These are phyloP conservation scores for Mormyrops boulengeri DNA, from an alignment of 2,797 vertebrate species.

Conservation along the genomic window DNA sequence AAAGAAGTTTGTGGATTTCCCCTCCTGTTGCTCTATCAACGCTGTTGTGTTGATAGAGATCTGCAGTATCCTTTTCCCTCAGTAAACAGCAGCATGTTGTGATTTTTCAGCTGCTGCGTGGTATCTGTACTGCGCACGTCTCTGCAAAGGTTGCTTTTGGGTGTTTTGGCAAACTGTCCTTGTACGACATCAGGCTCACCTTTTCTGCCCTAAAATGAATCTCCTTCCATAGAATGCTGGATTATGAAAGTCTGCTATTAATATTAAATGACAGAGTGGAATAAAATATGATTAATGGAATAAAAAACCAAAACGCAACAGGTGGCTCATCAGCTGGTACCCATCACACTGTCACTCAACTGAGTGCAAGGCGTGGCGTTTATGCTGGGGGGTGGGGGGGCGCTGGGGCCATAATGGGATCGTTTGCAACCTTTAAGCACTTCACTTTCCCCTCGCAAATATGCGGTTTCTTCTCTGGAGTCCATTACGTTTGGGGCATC, in stretches of 20 bases:
- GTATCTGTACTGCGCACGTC: not conserved
- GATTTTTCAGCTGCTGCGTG: not conserved
- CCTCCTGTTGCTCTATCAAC: not conserved
- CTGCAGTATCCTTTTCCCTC: not conserved
- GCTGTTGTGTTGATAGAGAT: not conserved
- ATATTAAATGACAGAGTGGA: not conserved
- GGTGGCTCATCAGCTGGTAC: not conserved
- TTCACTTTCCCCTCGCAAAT: not conserved
- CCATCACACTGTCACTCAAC: not conserved
- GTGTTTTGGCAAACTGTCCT: not conserved
- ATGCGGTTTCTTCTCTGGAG: not conserved
- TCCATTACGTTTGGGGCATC: slow-evolving; percentile 12
- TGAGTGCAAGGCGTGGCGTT: not conserved
- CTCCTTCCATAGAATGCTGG: not conserved
- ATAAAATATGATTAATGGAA: not conserved
- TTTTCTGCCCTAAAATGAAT: not conserved
- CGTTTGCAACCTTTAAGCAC: not conserved
- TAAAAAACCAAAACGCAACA: not conserved
- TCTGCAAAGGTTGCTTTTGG: not conserved
- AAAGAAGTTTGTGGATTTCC: not conserved
- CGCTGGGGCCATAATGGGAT: not conserved
- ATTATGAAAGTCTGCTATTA: not conserved
- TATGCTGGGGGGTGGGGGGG: not conserved
- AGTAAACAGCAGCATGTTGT: not conserved
- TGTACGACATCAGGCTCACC: not conserved